A percentile compares a stretch with the other conserved stretches of the same genome.
Evolutionary conservation across 1,140 invertebrate genomes (phyloP).

Genomic region (Ceratosolen solmsi): DNA sequence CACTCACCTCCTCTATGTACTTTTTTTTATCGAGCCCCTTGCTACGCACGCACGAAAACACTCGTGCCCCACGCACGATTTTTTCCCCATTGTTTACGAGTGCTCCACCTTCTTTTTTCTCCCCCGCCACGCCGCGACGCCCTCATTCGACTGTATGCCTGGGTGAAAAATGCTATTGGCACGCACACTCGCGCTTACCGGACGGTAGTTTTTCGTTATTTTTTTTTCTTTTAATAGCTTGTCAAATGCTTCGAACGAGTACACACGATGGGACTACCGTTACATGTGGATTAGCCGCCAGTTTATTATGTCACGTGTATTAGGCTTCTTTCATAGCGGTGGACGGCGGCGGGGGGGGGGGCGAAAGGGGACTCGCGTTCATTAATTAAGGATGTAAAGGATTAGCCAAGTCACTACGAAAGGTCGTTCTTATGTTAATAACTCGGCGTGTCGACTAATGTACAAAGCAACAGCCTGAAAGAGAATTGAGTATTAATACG

Average conservation of each 20-base stretch:
- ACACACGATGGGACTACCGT: background rate
- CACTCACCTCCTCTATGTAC: background rate
- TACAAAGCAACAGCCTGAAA: background rate
- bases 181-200: constrained; percentile 8
- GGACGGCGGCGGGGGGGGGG: too few species aligned
- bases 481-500: background rate
- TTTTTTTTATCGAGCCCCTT: background rate
- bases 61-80: background rate
- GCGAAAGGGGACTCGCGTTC: constrained; percentile 5
- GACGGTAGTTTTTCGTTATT: background rate
- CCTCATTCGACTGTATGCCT: too few species aligned
- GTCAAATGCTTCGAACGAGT: constrained; percentile 31
- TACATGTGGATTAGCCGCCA: background rate
- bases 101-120: background rate
- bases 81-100: constrained; percentile 13
- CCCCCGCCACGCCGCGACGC: constrained; percentile 5
- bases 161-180: constrained; percentile 11
- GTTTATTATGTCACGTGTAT: background rate
- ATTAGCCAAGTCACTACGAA: constrained; percentile 44
- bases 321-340: background rate
- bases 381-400: constrained; percentile 27
- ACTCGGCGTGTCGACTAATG: background rate
- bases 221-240: constrained; percentile 40
- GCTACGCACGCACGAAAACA: background rate
- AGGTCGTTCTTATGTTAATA: constrained; percentile 29